Conservation (phyloP, 2,888 invertebrate genomes). For the Drosophila tripunctata region DNA sequence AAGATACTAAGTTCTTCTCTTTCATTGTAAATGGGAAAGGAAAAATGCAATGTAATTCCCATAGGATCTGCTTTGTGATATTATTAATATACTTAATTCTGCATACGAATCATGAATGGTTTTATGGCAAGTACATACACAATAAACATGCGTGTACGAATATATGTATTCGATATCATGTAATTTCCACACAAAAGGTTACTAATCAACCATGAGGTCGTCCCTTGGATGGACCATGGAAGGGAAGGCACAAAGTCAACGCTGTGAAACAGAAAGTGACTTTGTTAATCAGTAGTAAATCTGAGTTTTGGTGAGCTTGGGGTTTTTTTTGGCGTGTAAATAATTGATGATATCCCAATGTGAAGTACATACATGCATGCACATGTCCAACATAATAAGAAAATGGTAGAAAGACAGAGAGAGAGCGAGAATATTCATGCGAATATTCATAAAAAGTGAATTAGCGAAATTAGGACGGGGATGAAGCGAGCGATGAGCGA, state of each 20-base stretch:
- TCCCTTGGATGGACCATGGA: background rate
- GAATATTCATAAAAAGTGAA: constrained; percentile 50
- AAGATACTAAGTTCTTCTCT: no score
- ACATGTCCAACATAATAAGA: background rate
- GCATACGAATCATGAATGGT: background rate
- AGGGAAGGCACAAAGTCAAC: background rate
- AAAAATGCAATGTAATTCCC: background rate
- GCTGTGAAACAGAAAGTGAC: constrained; percentile 7
- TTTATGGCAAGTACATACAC: background rate
- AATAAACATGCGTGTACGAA: background rate
- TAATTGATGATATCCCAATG: constrained; percentile 49
- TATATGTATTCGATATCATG: background rate
- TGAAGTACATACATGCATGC: constrained; percentile 4
- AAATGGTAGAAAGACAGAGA: background rate
- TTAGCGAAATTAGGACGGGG: constrained; percentile 36
- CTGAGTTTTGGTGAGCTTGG: constrained; percentile 5
- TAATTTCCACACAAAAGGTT: background rate
- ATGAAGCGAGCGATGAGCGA: constrained; percentile 20
- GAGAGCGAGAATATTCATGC: background rate
- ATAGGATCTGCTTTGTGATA: background rate
- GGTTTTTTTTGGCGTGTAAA: constrained; percentile 25
- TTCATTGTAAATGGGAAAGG: no score
- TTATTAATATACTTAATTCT: constrained; percentile 1
- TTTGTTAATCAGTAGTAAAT: constrained; percentile 15
- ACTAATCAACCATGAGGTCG: constrained; percentile 2